Base-by-base conservation (phyloP, 2,888 invertebrate genomes). In the Beris morrisii region DNA sequence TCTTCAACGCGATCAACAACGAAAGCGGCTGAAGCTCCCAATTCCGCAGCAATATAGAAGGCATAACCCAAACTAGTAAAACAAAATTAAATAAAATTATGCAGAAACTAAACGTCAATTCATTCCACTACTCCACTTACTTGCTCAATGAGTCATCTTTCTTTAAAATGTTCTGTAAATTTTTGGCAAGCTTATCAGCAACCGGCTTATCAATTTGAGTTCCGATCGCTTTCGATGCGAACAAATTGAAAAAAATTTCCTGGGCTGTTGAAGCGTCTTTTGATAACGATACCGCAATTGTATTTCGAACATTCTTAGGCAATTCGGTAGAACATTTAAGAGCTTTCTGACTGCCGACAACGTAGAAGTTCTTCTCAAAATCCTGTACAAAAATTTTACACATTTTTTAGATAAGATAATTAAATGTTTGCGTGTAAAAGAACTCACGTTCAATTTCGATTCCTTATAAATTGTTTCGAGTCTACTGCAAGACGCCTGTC, bases 71-170 rank as follows among this genome's bases (percentile, higher is more conserved):
- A 85, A 75, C 92, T 95, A 76, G 1, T 78, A 78, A 71, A 50
- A 65, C n/a, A 63, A 15, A 67, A 58, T 63, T 13, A 46, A 65
- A 55, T 53, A 57, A 31, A 2, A 54, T 11, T 52, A 58, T 55
- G 58, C 64, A 28, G 55, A 67, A 63, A n/a, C n/a, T n/a, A n/a
- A n/a, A n/a, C n/a, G n/a, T n/a, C n/a, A n/a, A 79, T 83, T n/a
- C 54, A 28, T 65, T 6, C 2, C n/a, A 15, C 11, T 31, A n/a
- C 44, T 7, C 44, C 12, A 32, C 59, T 43, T 77, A 89, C 89
- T 87, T 88, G 52, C 84, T 82, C 22, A 90, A 83, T 69, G 89
- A 88, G 74, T 94, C 93, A 81, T 96, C 95, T 74, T 91, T 91
- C 77, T 93, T 95, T 69, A 96, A 80, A 69, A 88, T 82, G 68